Conservation (phyloP, 1,140 invertebrate genomes). For the Gonioctena quinquepunctata region DNA sequence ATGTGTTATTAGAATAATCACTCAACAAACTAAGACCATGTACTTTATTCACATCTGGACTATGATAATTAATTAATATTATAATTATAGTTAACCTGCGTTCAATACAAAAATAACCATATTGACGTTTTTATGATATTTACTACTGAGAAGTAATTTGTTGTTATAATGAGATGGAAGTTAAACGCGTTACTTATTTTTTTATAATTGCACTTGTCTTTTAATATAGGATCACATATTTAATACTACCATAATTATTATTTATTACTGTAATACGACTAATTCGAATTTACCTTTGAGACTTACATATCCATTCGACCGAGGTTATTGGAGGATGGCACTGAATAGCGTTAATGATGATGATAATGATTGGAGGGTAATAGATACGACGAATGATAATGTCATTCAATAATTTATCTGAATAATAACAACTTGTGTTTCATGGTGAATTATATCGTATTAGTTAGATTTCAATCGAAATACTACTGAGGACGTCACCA, state of each 20-base stretch:
- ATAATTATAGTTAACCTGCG: conserved; percentile 16
- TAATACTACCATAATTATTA: conserved; percentile 5
- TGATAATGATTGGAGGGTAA: background rate
- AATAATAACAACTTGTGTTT: too few species aligned
- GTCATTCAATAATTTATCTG: too few species aligned
- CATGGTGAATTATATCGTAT: too few species aligned
- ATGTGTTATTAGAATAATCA: background rate
- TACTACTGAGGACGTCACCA: too few species aligned
- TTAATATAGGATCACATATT: conserved; percentile 14
- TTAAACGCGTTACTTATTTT: conserved; percentile 10
- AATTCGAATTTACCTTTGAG: conserved; percentile 13
- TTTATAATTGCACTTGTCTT: conserved; percentile 6
- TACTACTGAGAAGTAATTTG: conserved; percentile 18
- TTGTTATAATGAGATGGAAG: conserved; percentile 12
- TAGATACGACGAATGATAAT: background rate
- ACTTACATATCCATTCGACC: background rate
- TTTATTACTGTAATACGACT: conserved; percentile 5
- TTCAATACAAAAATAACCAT: conserved; percentile 12
- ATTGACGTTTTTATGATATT: conserved; percentile 23
- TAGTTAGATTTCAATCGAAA: too few species aligned
- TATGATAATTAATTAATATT: conserved; percentile 18
- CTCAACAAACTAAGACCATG: conserved; percentile 1
- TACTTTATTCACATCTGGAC: conserved; percentile 7
- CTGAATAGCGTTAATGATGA: background rate
- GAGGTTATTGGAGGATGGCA: background rate